Percentiles rank a stretch among this genome's conserved stretches.
Conservation (phyloP, 37 sponge, comb jelly and placozoan species). For the Crambe crambe region DNA sequence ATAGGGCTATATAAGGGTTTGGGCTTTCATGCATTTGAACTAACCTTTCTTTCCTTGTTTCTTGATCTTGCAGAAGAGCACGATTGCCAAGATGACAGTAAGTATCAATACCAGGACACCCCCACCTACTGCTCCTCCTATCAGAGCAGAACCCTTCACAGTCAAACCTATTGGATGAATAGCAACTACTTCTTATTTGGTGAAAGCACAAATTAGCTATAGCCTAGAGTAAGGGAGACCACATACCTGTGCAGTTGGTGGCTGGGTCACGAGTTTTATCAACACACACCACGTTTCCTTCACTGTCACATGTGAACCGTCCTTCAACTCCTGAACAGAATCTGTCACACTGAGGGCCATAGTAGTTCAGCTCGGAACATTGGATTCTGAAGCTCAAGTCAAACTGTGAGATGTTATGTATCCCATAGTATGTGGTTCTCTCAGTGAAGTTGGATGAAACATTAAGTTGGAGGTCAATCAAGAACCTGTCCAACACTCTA, state of each 20-base stretch:
- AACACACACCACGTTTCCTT: not conserved
- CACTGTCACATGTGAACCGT: not conserved
- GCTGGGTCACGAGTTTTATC: not conserved
- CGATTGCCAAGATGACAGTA: too few relatives aligned
- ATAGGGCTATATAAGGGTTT: too few relatives aligned
- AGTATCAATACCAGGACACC: too few relatives aligned
- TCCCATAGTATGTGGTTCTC: not conserved
- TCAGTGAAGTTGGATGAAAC: not conserved
- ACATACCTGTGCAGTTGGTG: not conserved
- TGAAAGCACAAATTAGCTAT: too few relatives aligned
- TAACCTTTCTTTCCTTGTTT: too few relatives aligned
- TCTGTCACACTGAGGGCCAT: not conserved
- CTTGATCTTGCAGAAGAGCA: too few relatives aligned
- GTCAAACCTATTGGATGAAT: not conserved
- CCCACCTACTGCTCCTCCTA: too few relatives aligned
- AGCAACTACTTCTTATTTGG: not conserved
- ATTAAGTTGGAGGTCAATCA: not conserved
- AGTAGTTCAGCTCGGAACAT: constrained; percentile 14
- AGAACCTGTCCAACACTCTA: not conserved
- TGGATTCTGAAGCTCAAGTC: not conserved
- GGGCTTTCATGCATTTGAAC: too few relatives aligned
- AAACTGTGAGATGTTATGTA: not conserved
- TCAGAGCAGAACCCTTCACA: not conserved
- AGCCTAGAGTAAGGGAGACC: too few relatives aligned
- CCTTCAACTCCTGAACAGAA: not conserved